Base-by-base conservation (phyloP, 2,797 vertebrate genomes). In the Pangasius macronema region DNA sequence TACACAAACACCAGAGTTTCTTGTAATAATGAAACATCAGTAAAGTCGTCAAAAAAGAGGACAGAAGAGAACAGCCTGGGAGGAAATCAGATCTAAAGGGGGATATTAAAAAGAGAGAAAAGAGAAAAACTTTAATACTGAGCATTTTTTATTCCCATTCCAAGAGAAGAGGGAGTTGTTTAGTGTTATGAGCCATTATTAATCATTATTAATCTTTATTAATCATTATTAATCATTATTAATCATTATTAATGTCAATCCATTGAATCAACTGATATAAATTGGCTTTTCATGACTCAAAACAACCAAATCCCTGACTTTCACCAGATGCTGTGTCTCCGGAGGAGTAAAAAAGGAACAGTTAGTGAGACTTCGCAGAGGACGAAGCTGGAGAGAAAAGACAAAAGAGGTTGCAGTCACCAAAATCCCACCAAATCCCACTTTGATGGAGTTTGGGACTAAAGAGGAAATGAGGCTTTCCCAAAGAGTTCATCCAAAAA, bases 401-500 rank as follows among this genome's bases (percentile, higher is more conserved):
- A 63, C 67, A 46, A 83, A 67, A 59, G 39, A 18, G 18, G 46
- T 46, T 53, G 61, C 7, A 76, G 55, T 61, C 55, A 82, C 22
- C 18, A 46, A 87, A 82, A 82, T 82, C 84, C 88, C 61, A 75
- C 72, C 63, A 73, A 82, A 82, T 61, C 46, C 39, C 67, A 76
- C 67, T 61, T 33, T 55, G 57, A 87, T 77, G 24, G 46, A 65
- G 55, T 72, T 42, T 63, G 10, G 65, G 68, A 59, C 8, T 49
- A 42, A 46, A 59, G n/a, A 39, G 30, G 72, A 83, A 85, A 39
- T 63, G 22, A 59, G 77, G 53, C 36, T 81, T 77, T 85, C 87
- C 87, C 77, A 72, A 67, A 83, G 51, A 46, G 51, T 84, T 87
- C 73, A 53, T 89, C 84, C 89, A 87, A 82, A 91, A 14, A 67